phyloP scores from a whole-genome alignment of 2,797 vertebrate genomes.

The Taeniopygia guttata region DNA sequence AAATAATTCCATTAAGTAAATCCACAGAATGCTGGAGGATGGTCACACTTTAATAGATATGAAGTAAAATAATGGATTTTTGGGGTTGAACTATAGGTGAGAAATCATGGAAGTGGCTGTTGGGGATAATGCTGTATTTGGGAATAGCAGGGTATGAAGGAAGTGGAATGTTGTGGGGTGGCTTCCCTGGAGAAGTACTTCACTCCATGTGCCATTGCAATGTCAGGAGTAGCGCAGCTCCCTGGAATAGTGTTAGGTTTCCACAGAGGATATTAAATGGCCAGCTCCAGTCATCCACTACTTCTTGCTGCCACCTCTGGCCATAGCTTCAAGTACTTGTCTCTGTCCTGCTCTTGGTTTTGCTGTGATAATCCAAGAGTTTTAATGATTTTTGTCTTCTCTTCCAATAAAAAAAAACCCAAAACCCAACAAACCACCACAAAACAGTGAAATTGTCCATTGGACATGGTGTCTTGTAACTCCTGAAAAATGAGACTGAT shows the following conservation, averaged over 20 bases:
- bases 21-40: not conserved
- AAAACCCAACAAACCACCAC: not conserved
- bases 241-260: not conserved
- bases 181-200: not conserved
- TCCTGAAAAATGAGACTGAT: not conserved
- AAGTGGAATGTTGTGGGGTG: not conserved
- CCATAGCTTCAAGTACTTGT: not conserved
- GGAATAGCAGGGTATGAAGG: not conserved
- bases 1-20: not conserved
- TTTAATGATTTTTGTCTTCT: not conserved
- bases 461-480: not conserved
- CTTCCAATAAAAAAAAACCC: not conserved
- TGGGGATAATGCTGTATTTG: not conserved
- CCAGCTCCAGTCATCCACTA: not conserved
- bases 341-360: not conserved
- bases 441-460: not conserved
- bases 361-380: not conserved
- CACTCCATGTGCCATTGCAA: not conserved
- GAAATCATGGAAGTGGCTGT: not conserved
- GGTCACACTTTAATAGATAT: not conserved
- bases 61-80: not conserved
- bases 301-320: not conserved
- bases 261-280: not conserved
- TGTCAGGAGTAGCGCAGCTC: not conserved
- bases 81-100: not conserved